Evolutionary conservation across 2,113 vertebrate genomes (phyloP).

Genomic region (Tympanuchus pallidicinctus): DNA sequence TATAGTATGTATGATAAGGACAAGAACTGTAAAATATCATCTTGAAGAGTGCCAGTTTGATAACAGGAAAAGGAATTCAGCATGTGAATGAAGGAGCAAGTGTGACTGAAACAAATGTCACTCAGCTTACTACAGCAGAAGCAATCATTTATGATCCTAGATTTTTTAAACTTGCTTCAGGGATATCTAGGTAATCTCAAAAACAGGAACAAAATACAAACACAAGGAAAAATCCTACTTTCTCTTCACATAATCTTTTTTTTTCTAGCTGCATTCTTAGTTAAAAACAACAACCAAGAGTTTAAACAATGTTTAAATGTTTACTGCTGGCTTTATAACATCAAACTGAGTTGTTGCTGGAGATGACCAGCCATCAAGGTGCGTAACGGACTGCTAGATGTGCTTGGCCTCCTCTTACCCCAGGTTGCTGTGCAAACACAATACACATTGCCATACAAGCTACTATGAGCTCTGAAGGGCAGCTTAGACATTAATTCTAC

Average conservation of each 20-base stretch:
- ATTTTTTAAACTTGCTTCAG: background rate
- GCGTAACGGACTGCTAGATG: background rate
- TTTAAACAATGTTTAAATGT: background rate
- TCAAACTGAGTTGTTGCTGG: background rate
- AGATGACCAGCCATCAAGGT: background rate
- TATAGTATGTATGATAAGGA: background rate
- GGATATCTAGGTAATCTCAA: background rate
- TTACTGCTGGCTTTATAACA: background rate
- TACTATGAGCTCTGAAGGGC: background rate
- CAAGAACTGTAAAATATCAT: background rate
- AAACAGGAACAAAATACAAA: background rate
- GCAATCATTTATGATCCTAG: background rate
- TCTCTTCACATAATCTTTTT: background rate
- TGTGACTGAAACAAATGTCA: background rate
- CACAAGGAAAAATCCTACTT: background rate
- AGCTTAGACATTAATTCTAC: background rate
- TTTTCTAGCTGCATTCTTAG: background rate
- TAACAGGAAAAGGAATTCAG: background rate
- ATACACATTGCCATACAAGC: background rate
- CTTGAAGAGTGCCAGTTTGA: background rate
- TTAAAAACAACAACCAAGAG: background rate
- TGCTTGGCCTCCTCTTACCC: background rate
- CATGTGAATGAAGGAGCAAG: background rate
- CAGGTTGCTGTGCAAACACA: background rate
- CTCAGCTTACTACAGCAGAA: background rate